Conservation (phyloP, 2,113 vertebrate genomes). For the Naja naja region DNA sequence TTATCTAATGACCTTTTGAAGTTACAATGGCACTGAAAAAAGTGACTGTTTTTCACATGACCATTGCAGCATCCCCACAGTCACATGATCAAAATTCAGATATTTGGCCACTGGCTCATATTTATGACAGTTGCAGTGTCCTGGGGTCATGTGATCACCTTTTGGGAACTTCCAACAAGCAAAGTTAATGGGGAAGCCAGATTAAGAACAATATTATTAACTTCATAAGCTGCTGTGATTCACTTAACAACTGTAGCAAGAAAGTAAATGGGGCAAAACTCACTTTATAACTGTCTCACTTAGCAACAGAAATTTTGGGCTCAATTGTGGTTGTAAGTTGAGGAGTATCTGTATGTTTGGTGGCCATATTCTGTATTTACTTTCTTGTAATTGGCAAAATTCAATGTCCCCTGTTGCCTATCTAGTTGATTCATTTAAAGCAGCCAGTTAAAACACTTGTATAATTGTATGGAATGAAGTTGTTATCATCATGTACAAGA, state of each 20-base stretch:
- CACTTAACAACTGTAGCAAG: background rate
- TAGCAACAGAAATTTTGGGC: background rate
- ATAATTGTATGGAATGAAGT: background rate
- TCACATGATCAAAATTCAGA: no score
- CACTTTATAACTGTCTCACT: background rate
- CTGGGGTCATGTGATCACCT: background rate
- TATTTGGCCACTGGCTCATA: background rate
- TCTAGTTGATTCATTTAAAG: background rate
- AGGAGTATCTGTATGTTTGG: background rate
- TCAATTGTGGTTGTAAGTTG: background rate
- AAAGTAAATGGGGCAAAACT: background rate
- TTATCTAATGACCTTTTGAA: no score
- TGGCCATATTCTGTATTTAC: background rate
- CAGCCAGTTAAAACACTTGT: background rate
- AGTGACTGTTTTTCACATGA: no score
- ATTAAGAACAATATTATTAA: background rate
- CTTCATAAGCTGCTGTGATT: background rate
- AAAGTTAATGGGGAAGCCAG: background rate
- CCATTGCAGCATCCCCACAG: no score
- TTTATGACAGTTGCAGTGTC: background rate
- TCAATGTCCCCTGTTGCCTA: background rate
- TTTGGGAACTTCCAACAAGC: background rate
- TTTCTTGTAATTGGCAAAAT: background rate
- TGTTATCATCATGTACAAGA: background rate
- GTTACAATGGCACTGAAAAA: no score